Percentiles rank a stretch among this genome's conserved stretches.
These are phyloP conservation scores for Drosophila rhopaloa DNA, from an alignment of 1,140 invertebrate genomes.

Conservation along the genomic window DNA sequence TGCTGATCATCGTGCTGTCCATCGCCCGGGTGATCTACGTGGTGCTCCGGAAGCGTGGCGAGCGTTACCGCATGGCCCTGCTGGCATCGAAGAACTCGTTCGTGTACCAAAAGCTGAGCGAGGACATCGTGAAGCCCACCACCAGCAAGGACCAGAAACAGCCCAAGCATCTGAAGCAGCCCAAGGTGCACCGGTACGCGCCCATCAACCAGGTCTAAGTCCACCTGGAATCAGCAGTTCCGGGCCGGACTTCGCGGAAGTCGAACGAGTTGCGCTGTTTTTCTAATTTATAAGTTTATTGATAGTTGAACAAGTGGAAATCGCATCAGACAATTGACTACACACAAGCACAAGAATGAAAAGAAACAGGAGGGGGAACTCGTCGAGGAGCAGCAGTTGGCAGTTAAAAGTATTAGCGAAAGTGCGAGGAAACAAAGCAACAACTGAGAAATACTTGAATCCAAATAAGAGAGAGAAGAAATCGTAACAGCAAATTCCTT, in stretches of 20 bases:
- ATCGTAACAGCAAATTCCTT: not conserved
- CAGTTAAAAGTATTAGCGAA: conserved; percentile 70
- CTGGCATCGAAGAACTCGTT: conserved; percentile 84
- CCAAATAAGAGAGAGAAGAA: conserved; percentile 40
- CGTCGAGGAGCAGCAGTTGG: conserved; percentile 10
- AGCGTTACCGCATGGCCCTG: conserved; percentile 86
- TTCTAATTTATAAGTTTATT: conserved; percentile 81
- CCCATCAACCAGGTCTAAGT: conserved; percentile 85
- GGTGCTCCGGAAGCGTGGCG: conserved; percentile 85
- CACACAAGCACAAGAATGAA: conserved; percentile 30
- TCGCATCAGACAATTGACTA: conserved; percentile 47
- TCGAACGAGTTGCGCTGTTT: conserved; percentile 76
- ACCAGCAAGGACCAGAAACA: conserved; percentile 85
- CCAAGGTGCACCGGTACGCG: conserved; percentile 86
- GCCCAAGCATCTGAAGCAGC: conserved; percentile 86
- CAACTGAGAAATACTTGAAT: conserved; percentile 61
- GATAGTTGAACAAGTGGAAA: conserved; percentile 65
- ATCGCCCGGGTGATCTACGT: conserved; percentile 85
- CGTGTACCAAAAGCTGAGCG: conserved; percentile 87
- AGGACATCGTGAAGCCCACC: conserved; percentile 85
- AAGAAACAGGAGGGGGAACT: conserved; percentile 23
- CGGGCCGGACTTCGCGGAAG: conserved; percentile 32
- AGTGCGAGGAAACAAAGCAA: conserved; percentile 51
- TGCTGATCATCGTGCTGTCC: conserved; percentile 85
- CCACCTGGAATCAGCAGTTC: conserved; percentile 47